Base-by-base conservation (phyloP, 2,797 vertebrate species). In the Remorina albescens region DNA sequence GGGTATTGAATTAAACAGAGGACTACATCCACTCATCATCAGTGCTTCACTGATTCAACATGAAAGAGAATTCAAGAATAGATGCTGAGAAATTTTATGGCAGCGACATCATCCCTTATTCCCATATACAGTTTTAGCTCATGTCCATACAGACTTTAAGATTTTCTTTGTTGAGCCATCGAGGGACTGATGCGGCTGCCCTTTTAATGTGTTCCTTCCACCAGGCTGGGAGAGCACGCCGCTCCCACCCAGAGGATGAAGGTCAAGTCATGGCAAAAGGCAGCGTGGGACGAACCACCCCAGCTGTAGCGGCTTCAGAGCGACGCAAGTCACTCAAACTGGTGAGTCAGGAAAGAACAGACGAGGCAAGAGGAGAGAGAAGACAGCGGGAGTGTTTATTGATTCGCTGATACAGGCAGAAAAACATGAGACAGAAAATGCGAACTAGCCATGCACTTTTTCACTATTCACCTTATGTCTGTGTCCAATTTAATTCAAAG, bases 251-350 rank as follows among this genome's bases (percentile, higher is more conserved):
- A 4, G 94, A 93, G 74, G 91, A 93, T 1, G 88, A 90, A 57
- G 90, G 80, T 66, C 76, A 87, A 16, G 78, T 79, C n/a, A 49
- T 18, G 47, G 81, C 62, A 3, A 91, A 92, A 72, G 86, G 79
- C 68, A 87, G 42, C 13, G 39, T 79, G 7, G 86, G 72, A 30
- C 85, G 85, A 39, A 88, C 80, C 51, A 92, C 93, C 1, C 94
- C 94, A 2, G 93, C 94, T 1, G 95, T 95, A 25, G 90, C 95
- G 0, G 94, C 94, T 2, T 91, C 95, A 0, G 96, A 96, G 79
- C 94, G 91, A 85, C 95, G 93, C 86, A 97, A 88, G 86, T 97
- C 96, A 0, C 65, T 96, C 49, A 96, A 95, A 12, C 86, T 98
- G 95, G 97, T 97, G 85, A 93, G 94, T 81, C 49, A 25, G n/a